Percentiles rank a stretch among this genome's conserved stretches.
phyloP scores from a whole-genome alignment of 2,113 vertebrate species.

The Hipposideros armiger region DNA sequence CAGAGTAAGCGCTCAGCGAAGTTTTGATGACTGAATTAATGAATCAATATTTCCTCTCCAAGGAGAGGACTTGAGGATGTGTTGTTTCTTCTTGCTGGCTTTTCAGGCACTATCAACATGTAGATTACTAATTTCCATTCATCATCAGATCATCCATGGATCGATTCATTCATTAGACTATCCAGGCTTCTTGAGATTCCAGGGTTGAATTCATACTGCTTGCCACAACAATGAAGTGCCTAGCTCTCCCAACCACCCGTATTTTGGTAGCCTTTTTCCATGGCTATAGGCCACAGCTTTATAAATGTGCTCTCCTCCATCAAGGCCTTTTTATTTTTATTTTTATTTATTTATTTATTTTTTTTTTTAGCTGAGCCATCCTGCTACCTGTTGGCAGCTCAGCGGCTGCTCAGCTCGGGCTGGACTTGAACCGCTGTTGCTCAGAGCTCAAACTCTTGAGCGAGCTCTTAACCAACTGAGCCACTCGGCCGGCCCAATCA shows the following conservation, averaged over 20 bases:
- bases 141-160: not conserved
- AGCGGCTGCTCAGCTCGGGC: no score
- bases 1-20: not conserved
- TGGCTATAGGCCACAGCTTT: not conserved
- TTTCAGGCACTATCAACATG: not conserved
- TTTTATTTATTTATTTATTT: no score
- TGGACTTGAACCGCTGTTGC: no score
- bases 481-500: no score
- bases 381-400: no score
- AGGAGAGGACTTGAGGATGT: not conserved
- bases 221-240: not conserved
- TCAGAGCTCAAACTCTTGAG: no score
- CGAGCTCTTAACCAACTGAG: no score
- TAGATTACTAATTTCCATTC: not conserved
- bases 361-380: no score
- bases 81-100: constrained; percentile 9
- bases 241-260: not conserved
- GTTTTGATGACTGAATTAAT: not conserved
- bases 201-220: not conserved
- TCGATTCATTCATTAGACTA: not conserved
- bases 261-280: not conserved
- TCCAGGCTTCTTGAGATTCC: not conserved
- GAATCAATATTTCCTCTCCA: not conserved
- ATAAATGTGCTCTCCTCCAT: not conserved
- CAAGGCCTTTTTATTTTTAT: not conserved